Percentiles rank a stretch among this genome's conserved stretches.
Evolutionary conservation across 2,888 invertebrate genomes (phyloP).

Genomic region (Listrodromus nycthemerus): DNA sequence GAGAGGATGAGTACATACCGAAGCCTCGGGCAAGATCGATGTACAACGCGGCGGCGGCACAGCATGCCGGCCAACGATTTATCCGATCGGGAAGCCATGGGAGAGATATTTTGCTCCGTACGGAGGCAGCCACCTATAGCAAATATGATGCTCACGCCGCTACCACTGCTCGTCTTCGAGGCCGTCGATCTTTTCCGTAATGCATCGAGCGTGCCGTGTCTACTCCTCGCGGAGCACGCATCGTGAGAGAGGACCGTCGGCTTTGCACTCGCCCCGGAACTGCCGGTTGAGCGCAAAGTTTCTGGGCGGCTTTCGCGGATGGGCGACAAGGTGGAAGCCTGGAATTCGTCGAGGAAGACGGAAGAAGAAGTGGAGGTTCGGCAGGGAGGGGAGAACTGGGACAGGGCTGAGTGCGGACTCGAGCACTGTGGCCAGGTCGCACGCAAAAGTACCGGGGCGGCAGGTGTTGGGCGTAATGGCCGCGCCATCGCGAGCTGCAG

Average conservation of each 20-base stretch:
- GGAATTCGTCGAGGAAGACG: constrained; percentile 47
- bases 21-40: constrained; percentile 63
- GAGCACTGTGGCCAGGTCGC: constrained; percentile 75
- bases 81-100: constrained; percentile 58
- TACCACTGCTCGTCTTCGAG: constrained; percentile 45
- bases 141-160: constrained; percentile 18
- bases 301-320: background rate
- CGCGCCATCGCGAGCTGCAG: constrained; percentile 73
- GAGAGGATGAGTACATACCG: constrained; percentile 23
- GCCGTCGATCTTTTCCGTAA: constrained; percentile 64
- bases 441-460: constrained; percentile 74
- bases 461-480: constrained; percentile 83
- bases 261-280: background rate
- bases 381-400: constrained; percentile 25
- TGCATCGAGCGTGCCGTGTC: constrained; percentile 60
- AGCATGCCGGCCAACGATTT: constrained; percentile 52
- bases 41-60: constrained; percentile 46
- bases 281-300: background rate
- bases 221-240: constrained; percentile 6
- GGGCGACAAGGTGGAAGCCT: background rate
- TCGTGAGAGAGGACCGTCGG: constrained; percentile 1
- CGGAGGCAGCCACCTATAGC: constrained; percentile 32
- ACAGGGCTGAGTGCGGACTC: constrained; percentile 15
- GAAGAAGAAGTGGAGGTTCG: constrained; percentile 12
- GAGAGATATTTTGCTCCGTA: constrained; percentile 53